Evolutionary conservation across 1,140 invertebrate species (phyloP).

Genomic region (Pogonomyrmex barbatus): DNA sequence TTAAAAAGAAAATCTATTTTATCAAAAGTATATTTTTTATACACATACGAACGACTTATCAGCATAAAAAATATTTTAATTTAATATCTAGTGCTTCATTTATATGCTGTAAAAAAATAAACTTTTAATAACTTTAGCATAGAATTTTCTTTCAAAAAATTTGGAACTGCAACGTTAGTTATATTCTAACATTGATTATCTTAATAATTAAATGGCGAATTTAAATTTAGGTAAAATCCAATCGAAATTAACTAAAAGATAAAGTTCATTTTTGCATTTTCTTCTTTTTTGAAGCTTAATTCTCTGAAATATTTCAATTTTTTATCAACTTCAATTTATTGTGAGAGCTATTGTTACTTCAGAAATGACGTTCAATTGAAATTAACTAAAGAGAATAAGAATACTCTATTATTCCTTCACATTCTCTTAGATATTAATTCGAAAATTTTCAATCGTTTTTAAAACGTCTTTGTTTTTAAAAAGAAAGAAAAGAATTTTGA

Average conservation of each 20-base stretch:
- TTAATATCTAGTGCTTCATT: background rate
- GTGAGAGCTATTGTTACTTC: background rate
- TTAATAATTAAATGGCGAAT: background rate
- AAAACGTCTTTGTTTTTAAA: background rate
- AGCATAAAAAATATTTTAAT: slow-evolving; percentile 1
- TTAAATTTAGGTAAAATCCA: slow-evolving; percentile 2
- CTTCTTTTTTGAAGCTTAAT: background rate
- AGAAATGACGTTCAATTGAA: background rate
- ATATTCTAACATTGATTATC: slow-evolving; percentile 5
- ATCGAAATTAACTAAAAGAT: slow-evolving; percentile 12
- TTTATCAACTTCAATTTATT: slow-evolving; percentile 12
- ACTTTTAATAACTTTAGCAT: background rate
- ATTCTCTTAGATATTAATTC: background rate
- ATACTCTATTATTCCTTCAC: slow-evolving; percentile 4
- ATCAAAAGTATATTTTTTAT: background rate
- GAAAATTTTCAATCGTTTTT: background rate
- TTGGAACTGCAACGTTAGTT: background rate
- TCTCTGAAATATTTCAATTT: slow-evolving; percentile 11
- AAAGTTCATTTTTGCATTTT: background rate
- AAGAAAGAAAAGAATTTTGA: background rate
- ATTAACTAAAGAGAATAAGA: slow-evolving; percentile 4
- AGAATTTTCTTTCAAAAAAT: too few relatives aligned
- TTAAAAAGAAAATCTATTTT: background rate
- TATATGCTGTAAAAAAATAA: background rate
- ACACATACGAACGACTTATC: too few relatives aligned